Conservation (phyloP, 2,113 vertebrate genomes). For the Hippolais icterina region DNA sequence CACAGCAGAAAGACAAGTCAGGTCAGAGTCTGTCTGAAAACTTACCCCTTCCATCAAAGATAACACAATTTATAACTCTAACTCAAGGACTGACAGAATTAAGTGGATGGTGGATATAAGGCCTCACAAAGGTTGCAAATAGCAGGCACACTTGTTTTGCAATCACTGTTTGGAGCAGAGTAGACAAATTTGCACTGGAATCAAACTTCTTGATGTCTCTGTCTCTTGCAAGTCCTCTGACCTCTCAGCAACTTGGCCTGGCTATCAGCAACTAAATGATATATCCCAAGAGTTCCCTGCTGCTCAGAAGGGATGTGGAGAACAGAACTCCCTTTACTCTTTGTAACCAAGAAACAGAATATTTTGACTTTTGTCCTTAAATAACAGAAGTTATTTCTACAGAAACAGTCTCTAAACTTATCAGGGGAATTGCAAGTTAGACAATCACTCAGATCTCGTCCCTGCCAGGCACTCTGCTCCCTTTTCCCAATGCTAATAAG, state of each 20-base stretch:
- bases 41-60: neutral
- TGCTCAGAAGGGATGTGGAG: neutral
- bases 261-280: neutral
- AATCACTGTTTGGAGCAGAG: neutral
- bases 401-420: neutral
- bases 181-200: neutral
- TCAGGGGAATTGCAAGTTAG: neutral
- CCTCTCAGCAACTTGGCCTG: neutral
- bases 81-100: neutral
- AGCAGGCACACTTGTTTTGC: neutral
- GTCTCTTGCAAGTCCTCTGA: neutral
- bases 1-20: neutral
- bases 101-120: neutral
- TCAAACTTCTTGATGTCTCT: neutral
- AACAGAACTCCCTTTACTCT: neutral
- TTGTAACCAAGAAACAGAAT: neutral
- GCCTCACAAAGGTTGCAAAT: neutral
- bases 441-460: neutral
- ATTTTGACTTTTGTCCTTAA: neutral
- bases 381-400: neutral
- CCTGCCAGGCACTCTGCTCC: neutral
- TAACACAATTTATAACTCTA: neutral
- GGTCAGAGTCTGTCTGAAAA: neutral
- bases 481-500: neutral
- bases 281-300: neutral